Percentiles rank a stretch among this genome's conserved stretches.
phyloP scores from a whole-genome alignment of 2,113 vertebrate genomes.

The Triplophysa rosa region DNA sequence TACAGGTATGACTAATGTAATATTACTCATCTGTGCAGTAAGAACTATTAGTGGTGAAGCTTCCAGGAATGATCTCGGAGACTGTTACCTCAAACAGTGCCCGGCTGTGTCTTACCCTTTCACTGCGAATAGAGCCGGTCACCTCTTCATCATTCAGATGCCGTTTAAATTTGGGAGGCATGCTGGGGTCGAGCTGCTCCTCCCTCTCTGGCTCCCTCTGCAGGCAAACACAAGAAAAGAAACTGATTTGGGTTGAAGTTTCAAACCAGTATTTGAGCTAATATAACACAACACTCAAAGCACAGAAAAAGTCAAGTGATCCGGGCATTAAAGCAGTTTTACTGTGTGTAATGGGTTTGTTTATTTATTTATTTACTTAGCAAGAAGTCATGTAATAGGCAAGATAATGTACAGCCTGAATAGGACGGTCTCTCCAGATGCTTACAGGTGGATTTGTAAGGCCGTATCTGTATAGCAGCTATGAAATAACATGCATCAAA shows the following conservation, averaged over 20 bases:
- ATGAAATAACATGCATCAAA: no score
- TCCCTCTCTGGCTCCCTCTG: slow-evolving; percentile 79
- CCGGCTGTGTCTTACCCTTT: slow-evolving; percentile 81
- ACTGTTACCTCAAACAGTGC: neutral
- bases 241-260: neutral
- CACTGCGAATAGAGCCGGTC: slow-evolving; percentile 93
- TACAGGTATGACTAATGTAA: neutral
- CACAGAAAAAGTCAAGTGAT: no score
- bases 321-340: no score
- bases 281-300: no score
- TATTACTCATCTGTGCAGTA: neutral
- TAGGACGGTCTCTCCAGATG: no score
- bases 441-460: no score
- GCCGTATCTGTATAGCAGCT: no score
- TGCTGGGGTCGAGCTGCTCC: slow-evolving; percentile 77
- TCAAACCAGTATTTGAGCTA: neutral
- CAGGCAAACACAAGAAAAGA: slow-evolving; percentile 36
- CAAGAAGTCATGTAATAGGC: no score
- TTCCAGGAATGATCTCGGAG: neutral
- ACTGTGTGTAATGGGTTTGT: no score
- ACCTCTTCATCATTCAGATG: slow-evolving; percentile 97
- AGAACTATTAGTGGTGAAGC: neutral
- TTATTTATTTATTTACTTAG: no score
- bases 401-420: no score
- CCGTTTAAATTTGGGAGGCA: slow-evolving; percentile 98